A percentile compares a stretch with the other conserved stretches of the same genome.
Evolutionary conservation across 53 echinoderm and acorn worm species (phyloP).

Genomic region (Arbacia lixula): DNA sequence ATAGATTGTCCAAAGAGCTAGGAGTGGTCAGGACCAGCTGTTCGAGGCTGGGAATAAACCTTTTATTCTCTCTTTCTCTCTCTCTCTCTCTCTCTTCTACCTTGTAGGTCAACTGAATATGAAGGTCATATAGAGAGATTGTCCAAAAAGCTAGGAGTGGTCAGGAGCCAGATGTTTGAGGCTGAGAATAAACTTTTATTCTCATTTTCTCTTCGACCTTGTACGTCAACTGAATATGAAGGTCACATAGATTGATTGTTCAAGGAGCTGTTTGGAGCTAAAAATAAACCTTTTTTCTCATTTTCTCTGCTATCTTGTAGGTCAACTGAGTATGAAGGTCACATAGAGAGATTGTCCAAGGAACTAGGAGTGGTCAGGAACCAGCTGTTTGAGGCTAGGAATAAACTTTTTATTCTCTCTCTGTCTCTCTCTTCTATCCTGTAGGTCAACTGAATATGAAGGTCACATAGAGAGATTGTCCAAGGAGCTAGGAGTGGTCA

Average conservation of each 20-base stretch:
- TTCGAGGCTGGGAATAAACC: not conserved
- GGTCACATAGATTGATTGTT: not conserved
- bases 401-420: too few relatives aligned
- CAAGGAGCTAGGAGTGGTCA: not conserved
- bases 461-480: conserved; percentile 1
- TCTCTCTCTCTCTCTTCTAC: not conserved
- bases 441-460: not conserved
- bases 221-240: not conserved
- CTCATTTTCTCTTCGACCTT: not conserved
- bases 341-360: not conserved
- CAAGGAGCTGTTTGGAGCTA: not conserved
- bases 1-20: not conserved
- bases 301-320: conserved; percentile 24
- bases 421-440: not conserved
- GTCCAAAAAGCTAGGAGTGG: not conserved
- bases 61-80: too few relatives aligned
- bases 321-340: conserved; percentile 32
- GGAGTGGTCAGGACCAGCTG: not conserved
- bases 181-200: too few relatives aligned
- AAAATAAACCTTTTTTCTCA: not conserved
- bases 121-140: conserved; percentile 4
- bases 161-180: not conserved
- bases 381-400: not conserved
- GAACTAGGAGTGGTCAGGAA: not conserved
- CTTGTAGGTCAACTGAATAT: not conserved